Evolutionary conservation across 2,888 invertebrate genomes (phyloP), one percentile per base, ranked within the genome.

Genomic region (Lasioglossum pauxillum): DNA sequence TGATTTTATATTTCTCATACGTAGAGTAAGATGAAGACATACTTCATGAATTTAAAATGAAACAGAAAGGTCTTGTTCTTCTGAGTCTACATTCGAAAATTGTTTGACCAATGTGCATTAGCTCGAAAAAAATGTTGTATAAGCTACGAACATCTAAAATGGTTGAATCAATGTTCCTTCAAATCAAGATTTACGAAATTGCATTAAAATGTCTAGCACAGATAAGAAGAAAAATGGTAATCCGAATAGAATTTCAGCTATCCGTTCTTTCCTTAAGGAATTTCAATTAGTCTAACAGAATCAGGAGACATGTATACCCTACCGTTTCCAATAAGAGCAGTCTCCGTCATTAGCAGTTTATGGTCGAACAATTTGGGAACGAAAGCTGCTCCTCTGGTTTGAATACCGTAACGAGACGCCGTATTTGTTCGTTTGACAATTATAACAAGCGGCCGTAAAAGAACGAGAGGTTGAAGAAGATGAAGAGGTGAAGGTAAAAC

Each of bases 371-470:
- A 64, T 64, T 64, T 31, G 27, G 31, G 7, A 64, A 31, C 27
- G n/a, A 27, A 16, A 31, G 31, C 64, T 7, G 64, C 16, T n/a
- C 53, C 23, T n/a, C n/a, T n/a, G 53, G 53, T 53, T 53, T 53
- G 53, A 53, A 64, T 41, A 69, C 38, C 23, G 41, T 69, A 64
- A 76, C 76, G 64, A 41, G 60, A 35, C 27, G 38, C 44, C 38
- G 27, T 31, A 31, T 74, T 74, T 49, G 35, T 53, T 53, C 53
- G 35, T 35, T 57, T n/a, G 53, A 53, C 53, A 75, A 75, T 57
- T 75, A 53, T 46, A 57, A 38, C 57, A 35, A 41, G 44, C 57
- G 75, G 23, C 53, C 75, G 35, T 57, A 31, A 35, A 53, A 75
- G 75, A 75, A 69, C 38, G 41, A 41, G 23, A 41, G 35, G 23